Evolutionary conservation across 2,113 vertebrate genomes (phyloP).

Genomic region (Alces alces): DNA sequence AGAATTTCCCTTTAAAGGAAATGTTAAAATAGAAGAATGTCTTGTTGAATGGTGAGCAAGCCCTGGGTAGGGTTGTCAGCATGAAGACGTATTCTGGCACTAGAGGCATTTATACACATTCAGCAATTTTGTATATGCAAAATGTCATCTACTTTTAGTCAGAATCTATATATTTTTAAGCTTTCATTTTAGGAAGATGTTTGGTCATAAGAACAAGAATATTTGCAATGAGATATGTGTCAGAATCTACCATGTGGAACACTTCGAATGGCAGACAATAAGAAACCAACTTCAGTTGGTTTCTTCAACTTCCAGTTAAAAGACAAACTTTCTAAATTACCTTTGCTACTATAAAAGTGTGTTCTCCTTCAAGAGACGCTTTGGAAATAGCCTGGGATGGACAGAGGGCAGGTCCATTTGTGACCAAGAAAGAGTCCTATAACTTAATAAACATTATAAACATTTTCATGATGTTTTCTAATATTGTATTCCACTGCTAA

Average conservation of each 20-base stretch:
- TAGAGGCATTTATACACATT: slow-evolving; percentile 15
- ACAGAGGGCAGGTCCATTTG: slow-evolving; percentile 63
- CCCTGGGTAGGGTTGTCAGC: slow-evolving; percentile 23
- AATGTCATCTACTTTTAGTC: slow-evolving; percentile 62
- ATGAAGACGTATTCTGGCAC: not conserved
- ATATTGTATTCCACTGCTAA: not conserved
- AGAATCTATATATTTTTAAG: slow-evolving; percentile 56
- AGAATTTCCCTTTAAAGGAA: slow-evolving; percentile 63
- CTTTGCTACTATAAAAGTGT: slow-evolving; percentile 60
- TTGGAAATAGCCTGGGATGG: slow-evolving; percentile 3
- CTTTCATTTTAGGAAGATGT: slow-evolving; percentile 46
- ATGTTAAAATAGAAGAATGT: slow-evolving; percentile 27
- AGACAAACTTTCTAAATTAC: slow-evolving; percentile 27
- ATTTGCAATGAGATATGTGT: slow-evolving; percentile 7
- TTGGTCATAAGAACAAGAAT: slow-evolving; percentile 58
- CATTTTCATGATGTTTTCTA: slow-evolving; percentile 10
- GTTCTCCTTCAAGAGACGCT: slow-evolving; percentile 64
- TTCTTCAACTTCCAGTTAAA: not conserved
- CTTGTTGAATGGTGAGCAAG: slow-evolving; percentile 50
- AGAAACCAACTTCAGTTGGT: not conserved
- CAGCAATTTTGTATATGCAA: slow-evolving; percentile 53
- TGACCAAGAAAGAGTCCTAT: slow-evolving; percentile 26
- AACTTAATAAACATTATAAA: slow-evolving; percentile 34
- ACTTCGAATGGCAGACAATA: not conserved
- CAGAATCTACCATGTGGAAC: not conserved